Evolutionary conservation across 1,140 invertebrate genomes (phyloP).

Genomic region (Macrosteles quadrilineatus): DNA sequence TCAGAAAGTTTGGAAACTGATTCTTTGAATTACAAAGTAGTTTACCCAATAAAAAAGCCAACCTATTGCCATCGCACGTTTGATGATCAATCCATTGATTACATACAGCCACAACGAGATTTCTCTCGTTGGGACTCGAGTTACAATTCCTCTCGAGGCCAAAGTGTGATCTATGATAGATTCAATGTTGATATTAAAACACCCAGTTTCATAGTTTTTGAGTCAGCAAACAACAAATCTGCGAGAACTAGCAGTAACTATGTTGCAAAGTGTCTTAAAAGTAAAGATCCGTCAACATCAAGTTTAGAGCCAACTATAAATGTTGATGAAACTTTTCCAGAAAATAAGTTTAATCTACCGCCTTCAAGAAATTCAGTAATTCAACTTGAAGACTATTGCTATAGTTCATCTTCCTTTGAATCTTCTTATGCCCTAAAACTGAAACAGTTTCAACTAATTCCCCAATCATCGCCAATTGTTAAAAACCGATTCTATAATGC

Average conservation of each 20-base stretch:
- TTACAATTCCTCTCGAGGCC: no score
- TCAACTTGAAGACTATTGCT: no score
- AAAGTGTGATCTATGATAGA: neutral
- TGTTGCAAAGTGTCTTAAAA: no score
- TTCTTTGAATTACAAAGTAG: neutral
- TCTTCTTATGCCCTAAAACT: neutral
- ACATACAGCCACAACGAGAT: neutral
- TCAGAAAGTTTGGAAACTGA: neutral
- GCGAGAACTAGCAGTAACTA: no score
- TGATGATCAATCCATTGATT: neutral
- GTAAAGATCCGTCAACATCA: no score
- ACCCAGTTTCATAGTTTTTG: slow-evolving; percentile 8
- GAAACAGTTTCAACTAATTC: neutral
- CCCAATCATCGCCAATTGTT: slow-evolving; percentile 7
- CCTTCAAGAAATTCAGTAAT: no score
- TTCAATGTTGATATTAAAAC: slow-evolving; percentile 10
- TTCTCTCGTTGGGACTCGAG: neutral
- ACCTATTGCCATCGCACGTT: neutral
- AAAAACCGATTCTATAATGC: no score
- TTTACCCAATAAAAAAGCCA: neutral
- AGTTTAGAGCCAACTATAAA: no score
- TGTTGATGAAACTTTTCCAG: no score
- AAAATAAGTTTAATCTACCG: no score
- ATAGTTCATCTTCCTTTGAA: neutral
- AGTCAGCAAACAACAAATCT: neutral